phyloP scores from a whole-genome alignment of 2,113 vertebrate genomes.

The Cyanocitta stelleri region DNA sequence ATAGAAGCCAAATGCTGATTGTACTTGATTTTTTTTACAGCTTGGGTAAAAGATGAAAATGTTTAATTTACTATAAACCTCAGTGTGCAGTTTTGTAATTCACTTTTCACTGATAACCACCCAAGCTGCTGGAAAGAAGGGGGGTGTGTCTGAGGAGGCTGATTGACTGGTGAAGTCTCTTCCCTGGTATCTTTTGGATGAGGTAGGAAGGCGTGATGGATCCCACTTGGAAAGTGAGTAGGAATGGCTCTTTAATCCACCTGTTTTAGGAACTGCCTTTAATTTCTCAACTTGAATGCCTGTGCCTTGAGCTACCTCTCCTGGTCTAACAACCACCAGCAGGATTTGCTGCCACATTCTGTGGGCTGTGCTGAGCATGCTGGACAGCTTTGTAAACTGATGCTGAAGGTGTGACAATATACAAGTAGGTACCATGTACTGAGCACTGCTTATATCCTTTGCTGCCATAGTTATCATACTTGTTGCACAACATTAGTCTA shows the following conservation, averaged over 20 bases:
- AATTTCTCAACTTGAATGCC: neutral
- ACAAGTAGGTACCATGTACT: rapidly evolving
- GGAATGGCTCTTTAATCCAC: neutral
- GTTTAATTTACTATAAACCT: neutral
- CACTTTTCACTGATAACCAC: neutral
- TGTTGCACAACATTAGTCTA: neutral
- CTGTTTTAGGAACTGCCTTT: neutral
- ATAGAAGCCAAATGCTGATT: neutral
- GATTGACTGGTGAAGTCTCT: neutral
- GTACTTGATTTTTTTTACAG: neutral
- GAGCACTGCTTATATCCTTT: neutral
- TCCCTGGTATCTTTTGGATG: neutral
- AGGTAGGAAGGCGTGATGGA: neutral
- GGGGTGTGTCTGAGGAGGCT: neutral
- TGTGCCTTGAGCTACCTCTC: neutral
- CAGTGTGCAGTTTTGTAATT: neutral
- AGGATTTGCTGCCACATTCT: rapidly evolving
- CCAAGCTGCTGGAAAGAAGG: neutral
- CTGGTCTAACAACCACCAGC: rapidly evolving
- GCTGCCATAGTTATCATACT: neutral
- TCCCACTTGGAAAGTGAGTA: neutral
- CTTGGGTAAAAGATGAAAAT: neutral
- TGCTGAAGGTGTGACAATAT: rapidly evolving
- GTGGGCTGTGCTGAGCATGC: neutral
- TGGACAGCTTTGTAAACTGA: neutral